A percentile compares a stretch with the other conserved stretches of the same genome.
Conservation (phyloP, 1,140 invertebrate genomes). For the Vanessa tameamea region DNA sequence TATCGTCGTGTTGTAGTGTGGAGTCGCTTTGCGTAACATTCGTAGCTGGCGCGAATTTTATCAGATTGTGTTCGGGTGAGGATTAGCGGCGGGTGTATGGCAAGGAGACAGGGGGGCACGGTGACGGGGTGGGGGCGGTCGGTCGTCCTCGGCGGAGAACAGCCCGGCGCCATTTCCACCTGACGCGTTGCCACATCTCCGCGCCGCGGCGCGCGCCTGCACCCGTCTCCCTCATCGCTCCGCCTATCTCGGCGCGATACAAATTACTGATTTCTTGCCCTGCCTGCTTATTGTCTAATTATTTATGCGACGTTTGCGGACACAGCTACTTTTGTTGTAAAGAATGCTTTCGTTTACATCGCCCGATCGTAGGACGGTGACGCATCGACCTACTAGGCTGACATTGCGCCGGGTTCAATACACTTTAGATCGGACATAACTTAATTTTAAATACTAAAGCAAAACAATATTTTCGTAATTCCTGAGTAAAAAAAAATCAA, state of each 20-base stretch:
- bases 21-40: constrained; percentile 78
- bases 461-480: constrained; percentile 9
- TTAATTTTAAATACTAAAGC: constrained; percentile 25
- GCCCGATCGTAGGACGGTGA: constrained; percentile 56
- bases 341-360: constrained; percentile 64
- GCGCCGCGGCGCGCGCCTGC: constrained; percentile 65
- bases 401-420: constrained; percentile 74
- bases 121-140: constrained; percentile 72
- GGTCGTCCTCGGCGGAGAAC: constrained; percentile 80
- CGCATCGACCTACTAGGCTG: constrained; percentile 69
- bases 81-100: constrained; percentile 69
- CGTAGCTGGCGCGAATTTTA: constrained; percentile 80
- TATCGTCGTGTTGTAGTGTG: constrained; percentile 72
- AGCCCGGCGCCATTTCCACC: constrained; percentile 78
- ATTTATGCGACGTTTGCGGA: constrained; percentile 72
- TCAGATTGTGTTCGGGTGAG: constrained; percentile 78
- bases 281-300: constrained; percentile 78
- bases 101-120: constrained; percentile 50
- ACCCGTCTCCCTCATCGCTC: constrained; percentile 71
- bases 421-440: constrained; percentile 50
- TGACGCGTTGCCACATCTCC: constrained; percentile 79
- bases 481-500: not conserved
- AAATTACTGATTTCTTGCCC: constrained; percentile 75
- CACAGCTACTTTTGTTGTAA: constrained; percentile 65
- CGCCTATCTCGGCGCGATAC: constrained; percentile 72